These are phyloP conservation scores for Andrena camellia DNA, from an alignment of 2,888 invertebrate genomes.

Conservation along the genomic window DNA sequence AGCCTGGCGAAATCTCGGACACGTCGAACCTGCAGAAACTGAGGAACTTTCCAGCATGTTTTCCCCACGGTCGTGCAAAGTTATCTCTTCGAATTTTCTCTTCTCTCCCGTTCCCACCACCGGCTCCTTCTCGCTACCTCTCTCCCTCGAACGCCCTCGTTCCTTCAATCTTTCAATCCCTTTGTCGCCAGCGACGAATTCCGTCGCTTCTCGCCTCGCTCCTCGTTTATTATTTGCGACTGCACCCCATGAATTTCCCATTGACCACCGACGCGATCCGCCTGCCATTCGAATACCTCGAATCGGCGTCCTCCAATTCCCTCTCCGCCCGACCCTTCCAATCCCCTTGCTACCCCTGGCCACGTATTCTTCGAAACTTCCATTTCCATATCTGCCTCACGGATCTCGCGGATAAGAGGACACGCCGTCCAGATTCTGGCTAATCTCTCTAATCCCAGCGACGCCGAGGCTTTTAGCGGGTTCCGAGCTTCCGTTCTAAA, in stretches of 20 bases:
- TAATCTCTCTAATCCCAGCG: constrained; percentile 42
- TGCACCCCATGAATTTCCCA: constrained; percentile 42
- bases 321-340: not conserved
- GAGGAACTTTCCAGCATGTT: constrained; percentile 18
- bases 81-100: constrained; percentile 37
- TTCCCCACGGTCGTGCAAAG: constrained; percentile 6
- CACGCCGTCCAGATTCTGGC: not conserved
- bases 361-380: constrained; percentile 23
- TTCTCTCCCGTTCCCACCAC: not conserved
- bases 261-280: constrained; percentile 34
- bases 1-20: not conserved
- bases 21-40: not conserved
- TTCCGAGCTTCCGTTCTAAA: not conserved
- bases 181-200: constrained; percentile 4
- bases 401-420: not conserved
- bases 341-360: not conserved
- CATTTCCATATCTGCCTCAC: constrained; percentile 30
- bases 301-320: not conserved
- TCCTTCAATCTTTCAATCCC: constrained; percentile 6
- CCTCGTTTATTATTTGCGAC: constrained; percentile 25
- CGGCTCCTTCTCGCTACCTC: not conserved
- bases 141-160: not conserved
- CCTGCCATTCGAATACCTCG: constrained; percentile 8
- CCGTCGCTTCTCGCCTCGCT: not conserved
- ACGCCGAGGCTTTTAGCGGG: not conserved